Conservation (phyloP, 2,888 invertebrate species). For the Polyommatus icarus region DNA sequence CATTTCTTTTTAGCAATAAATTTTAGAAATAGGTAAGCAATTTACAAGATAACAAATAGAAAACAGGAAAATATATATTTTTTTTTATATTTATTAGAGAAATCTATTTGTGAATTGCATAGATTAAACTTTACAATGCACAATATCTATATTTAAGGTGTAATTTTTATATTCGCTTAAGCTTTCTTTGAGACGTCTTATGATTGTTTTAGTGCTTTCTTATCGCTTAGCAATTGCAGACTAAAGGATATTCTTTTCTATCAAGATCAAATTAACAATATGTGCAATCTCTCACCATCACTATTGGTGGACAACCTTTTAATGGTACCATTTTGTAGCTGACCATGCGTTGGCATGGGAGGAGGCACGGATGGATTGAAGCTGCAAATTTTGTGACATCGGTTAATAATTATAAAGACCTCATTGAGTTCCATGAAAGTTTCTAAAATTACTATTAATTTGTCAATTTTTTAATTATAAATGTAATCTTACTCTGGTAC, state of each 20-base stretch:
- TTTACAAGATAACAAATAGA: conserved; percentile 1
- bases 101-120: conserved; percentile 28
- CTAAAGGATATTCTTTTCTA: conserved; percentile 26
- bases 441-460: neutral
- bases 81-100: conserved; percentile 17
- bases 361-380: conserved; percentile 24
- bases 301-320: conserved; percentile 47
- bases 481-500: conserved; percentile 15
- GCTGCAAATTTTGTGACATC: conserved; percentile 5
- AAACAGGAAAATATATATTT: conserved; percentile 21
- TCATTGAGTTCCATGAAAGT: neutral
- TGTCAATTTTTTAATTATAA: no score
- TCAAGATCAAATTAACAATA: conserved; percentile 29
- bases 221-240: conserved; percentile 42
- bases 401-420: neutral
- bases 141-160: conserved; percentile 22
- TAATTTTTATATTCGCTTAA: conserved; percentile 42
- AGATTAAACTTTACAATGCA: conserved; percentile 28
- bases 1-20: neutral
- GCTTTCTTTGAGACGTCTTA: conserved; percentile 37
- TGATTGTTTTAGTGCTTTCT: conserved; percentile 32
- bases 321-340: conserved; percentile 42
- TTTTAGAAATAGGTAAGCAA: neutral
- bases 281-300: conserved; percentile 48
- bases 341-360: conserved; percentile 45